Evolutionary conservation across 2,888 invertebrate genomes (phyloP).

Genomic region (Aphrophora alni): DNA sequence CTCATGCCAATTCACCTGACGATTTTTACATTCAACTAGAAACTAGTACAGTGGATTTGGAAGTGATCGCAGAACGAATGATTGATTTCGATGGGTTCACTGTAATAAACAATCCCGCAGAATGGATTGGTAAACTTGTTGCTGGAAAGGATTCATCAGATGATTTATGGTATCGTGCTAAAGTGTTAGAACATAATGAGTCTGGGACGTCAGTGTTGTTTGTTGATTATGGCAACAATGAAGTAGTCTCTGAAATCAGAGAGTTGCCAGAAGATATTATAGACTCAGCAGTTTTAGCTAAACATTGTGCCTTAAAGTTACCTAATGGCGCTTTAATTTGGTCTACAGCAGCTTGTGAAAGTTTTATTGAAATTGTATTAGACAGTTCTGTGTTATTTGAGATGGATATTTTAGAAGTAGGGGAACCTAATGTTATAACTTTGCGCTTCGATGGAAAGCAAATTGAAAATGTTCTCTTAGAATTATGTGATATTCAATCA

Average conservation of each 20-base stretch:
- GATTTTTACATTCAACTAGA: conserved; percentile 57
- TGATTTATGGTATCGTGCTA: conserved; percentile 71
- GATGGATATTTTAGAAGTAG: conserved; percentile 63
- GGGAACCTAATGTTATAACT: conserved; percentile 68
- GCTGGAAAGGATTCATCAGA: conserved; percentile 72
- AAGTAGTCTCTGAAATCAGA: conserved; percentile 60
- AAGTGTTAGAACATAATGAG: conserved; percentile 60
- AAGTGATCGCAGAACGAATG: conserved; percentile 66
- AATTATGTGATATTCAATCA: not conserved
- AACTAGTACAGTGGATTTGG: conserved; percentile 61
- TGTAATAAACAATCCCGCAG: conserved; percentile 55
- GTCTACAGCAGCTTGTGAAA: conserved; percentile 56
- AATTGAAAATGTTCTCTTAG: conserved; percentile 60
- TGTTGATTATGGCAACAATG: conserved; percentile 73
- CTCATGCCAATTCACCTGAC: conserved; percentile 52
- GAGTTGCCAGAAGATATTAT: conserved; percentile 67
- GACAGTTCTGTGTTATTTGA: conserved; percentile 62
- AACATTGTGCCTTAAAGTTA: conserved; percentile 66
- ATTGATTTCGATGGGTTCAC: conserved; percentile 63
- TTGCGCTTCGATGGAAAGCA: conserved; percentile 67
- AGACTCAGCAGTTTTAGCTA: conserved; percentile 64
- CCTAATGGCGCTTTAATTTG: conserved; percentile 50
- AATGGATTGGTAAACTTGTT: conserved; percentile 64
- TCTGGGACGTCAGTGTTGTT: conserved; percentile 67
- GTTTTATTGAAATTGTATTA: conserved; percentile 56